Evolutionary conservation across 2,888 invertebrate genomes (phyloP), one percentile per base, ranked within the genome.

Genomic region (Apamea sordens): DNA sequence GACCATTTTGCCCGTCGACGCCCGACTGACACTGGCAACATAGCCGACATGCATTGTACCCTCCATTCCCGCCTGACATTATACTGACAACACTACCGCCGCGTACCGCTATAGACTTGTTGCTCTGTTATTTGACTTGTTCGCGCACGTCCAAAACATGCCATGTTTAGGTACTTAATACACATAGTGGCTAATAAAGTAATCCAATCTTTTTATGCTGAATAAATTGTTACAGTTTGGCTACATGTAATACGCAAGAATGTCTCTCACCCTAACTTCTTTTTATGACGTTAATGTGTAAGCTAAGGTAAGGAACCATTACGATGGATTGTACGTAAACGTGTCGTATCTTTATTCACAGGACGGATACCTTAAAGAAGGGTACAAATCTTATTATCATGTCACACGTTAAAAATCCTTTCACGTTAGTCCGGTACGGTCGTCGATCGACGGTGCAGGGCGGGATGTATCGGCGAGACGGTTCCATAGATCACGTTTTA

Each of bases 401-500:
- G 87, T 88, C 86, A 85, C 85, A 88, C 82, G 88, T 90, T 91
- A 86, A 89, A 88, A 92, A 86, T 90, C 90, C 81, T 83, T 89
- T 88, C 89, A 90, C 89, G 91, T 90, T 88, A 85, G 84, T 89
- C 86, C 88, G 86, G 82, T 69, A 83, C 74, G 81, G 80, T 77
- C 70, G 73, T 79, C 73, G 73, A 82, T 83, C 84, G 80, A 86
- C 84, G 80, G 78, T 61, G 61, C 76, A 53, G 68, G 79, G 71
- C 84, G 91, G 92, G 89, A 92, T 94, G 93, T 94, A 93, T 93
- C 92, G 92, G 90, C 91, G 91, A 89, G 92, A 91, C 92, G 89
- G 84, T 85, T 87, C 92, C 93, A 96, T 96, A 94, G 93, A 96
- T 96, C 96, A 96, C 94, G 94, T 95, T 95, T 95, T 96, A 95